Conservation (phyloP, 2,888 invertebrate genomes). For the Cataglyphis albicans region DNA sequence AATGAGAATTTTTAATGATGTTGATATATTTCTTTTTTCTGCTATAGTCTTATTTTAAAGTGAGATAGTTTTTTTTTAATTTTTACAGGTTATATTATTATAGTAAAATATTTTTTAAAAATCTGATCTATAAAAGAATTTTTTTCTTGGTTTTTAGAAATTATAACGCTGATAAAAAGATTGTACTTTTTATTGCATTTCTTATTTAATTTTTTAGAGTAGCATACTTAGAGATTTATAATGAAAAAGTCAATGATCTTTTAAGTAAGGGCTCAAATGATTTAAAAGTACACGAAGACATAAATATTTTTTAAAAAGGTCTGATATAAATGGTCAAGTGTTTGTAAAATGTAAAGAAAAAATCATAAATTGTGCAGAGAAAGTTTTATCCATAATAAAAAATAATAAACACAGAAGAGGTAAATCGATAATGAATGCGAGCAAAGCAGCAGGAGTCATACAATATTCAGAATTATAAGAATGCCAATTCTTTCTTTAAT, state of each 20-base stretch:
- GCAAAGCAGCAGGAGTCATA: slow-evolving; percentile 94
- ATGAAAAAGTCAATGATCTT: slow-evolving; percentile 93
- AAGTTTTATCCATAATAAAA: slow-evolving; percentile 88
- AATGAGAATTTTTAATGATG: slow-evolving; percentile 92
- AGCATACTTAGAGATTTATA: slow-evolving; percentile 95
- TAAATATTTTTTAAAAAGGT: no score
- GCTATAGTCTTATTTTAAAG: not conserved
- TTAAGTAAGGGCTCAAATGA: slow-evolving; percentile 88
- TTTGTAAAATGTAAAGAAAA: slow-evolving; percentile 89
- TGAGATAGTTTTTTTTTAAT: not conserved
- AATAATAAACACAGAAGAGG: slow-evolving; percentile 90
- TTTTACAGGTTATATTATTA: not conserved
- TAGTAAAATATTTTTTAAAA: not conserved
- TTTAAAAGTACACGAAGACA: slow-evolving; percentile 89
- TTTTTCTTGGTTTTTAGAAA: not conserved
- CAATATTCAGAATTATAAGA: slow-evolving; percentile 94
- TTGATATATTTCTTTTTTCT: slow-evolving; percentile 77
- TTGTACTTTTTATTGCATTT: not conserved
- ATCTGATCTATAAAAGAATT: not conserved
- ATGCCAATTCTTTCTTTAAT: slow-evolving; percentile 65
- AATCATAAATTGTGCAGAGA: slow-evolving; percentile 89
- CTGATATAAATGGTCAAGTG: slow-evolving; percentile 87
- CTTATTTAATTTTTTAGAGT: slow-evolving; percentile 87
- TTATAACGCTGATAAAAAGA: not conserved
- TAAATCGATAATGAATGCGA: slow-evolving; percentile 94